Evolutionary conservation across 2,113 vertebrate species (phyloP).

Genomic region (Lontra canadensis): DNA sequence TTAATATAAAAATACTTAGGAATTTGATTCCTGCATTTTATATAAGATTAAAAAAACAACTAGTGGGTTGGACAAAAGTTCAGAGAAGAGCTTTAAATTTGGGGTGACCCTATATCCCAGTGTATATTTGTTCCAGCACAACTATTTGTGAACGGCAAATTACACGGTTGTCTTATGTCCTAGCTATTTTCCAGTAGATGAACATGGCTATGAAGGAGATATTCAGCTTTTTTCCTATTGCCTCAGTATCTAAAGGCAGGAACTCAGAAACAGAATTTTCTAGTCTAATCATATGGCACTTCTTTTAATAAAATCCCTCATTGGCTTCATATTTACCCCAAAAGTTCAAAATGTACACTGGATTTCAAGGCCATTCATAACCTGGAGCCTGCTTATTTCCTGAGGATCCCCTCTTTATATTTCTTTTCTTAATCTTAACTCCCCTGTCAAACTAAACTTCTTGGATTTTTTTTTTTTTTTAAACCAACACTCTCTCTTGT

Average conservation of each 20-base stretch:
- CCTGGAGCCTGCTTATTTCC: neutral
- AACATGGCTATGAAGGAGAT: neutral
- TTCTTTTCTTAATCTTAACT: neutral
- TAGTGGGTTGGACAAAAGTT: neutral
- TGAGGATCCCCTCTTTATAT: neutral
- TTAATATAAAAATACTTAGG: constrained; percentile 4
- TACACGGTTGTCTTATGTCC: neutral
- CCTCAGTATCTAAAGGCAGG: neutral
- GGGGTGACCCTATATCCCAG: neutral
- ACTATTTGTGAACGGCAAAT: neutral
- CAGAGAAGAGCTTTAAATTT: neutral
- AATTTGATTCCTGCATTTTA: constrained; percentile 34
- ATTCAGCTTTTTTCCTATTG: neutral
- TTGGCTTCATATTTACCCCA: neutral
- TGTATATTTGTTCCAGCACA: neutral
- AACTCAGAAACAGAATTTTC: neutral
- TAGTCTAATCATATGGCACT: neutral
- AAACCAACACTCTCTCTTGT: neutral
- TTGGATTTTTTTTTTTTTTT: neutral
- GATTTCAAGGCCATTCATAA: neutral
- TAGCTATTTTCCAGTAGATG: neutral
- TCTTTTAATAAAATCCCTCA: neutral
- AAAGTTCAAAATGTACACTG: neutral
- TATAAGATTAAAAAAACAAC: neutral
- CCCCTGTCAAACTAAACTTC: neutral